These are phyloP conservation scores for Hirtodrosophila cameraria DNA, from an alignment of 2,888 invertebrate species.

Conservation along the genomic window DNA sequence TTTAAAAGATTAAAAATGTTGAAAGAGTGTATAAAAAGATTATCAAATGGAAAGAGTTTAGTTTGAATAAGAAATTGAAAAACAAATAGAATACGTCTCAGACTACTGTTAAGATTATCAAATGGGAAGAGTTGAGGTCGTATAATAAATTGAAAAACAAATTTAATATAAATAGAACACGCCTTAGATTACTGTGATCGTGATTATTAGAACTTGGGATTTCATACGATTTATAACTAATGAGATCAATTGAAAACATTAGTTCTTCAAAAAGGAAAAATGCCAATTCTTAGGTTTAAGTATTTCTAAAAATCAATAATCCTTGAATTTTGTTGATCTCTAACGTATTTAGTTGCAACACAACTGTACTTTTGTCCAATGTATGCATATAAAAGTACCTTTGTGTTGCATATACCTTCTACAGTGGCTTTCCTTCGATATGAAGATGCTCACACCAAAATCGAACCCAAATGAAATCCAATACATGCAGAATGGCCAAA, in stretches of 20 bases:
- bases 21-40: too few relatives aligned
- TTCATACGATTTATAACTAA: too few relatives aligned
- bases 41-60: too few relatives aligned
- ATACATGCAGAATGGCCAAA: constrained; percentile 59
- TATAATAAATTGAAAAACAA: not conserved
- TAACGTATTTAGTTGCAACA: not conserved
- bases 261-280: too few relatives aligned
- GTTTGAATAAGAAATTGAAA: not conserved
- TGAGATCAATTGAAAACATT: too few relatives aligned
- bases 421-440: constrained; percentile 22
- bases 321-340: too few relatives aligned
- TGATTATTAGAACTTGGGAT: too few relatives aligned
- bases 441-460: constrained; percentile 50
- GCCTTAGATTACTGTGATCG: too few relatives aligned
- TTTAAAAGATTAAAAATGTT: not conserved
- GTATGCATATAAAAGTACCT: constrained; percentile 28
- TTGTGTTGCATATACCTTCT: constrained; percentile 13
- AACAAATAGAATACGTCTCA: not conserved
- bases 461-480: constrained; percentile 64
- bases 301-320: too few relatives aligned
- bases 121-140: not conserved
- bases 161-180: too few relatives aligned
- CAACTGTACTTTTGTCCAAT: constrained; percentile 38
- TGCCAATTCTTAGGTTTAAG: too few relatives aligned
- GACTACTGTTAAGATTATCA: too few relatives aligned